Base-by-base conservation (phyloP, 2,888 invertebrate genomes). In the Meteorus cinctellus region DNA sequence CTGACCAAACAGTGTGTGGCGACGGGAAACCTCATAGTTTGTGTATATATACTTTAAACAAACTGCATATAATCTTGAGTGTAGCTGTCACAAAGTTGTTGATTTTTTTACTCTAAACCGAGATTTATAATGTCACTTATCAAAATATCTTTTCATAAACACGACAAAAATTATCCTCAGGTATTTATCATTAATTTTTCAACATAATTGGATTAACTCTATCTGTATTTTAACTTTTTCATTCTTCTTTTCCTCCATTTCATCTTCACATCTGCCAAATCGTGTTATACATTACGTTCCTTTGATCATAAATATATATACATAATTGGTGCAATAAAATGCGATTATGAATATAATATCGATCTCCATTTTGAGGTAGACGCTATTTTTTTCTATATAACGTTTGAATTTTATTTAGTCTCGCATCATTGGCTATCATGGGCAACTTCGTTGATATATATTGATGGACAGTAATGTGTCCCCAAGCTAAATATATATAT, bases 1-100 rank as follows among this genome's bases (percentile, higher is more conserved):
- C 88, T 86, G 82, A 71, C 82, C 85, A 88, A 88, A 87, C 84
- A 88, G 55, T 55, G n/a, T 84, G 72, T 72, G 72, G 81, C 83
- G 80, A 80, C 81, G 84, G 83, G 83, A 84, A 84, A 84, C 84
- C 85, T 80, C 84, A 81, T 5, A 24, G 19, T 55, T 55, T 55
- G 55, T 55, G n/a, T 55, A 84, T 87, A 84, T 68, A 62, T 45
- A 68, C n/a, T 29, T 55, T 55, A 10, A n/a, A 55, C 8, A 55
- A n/a, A 55, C n/a, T 19, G 31, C 16, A 48, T 51, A 10, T 59
- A 59, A 34, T 59, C 67, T 72, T 41, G 27, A 65, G 79, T 78
- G 78, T 81, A 79, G 72, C 76, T 77, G 78, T 80, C 79, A 75
- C 67, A 78, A 74, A 77, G 76, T 79, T 77, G 80, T 77, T 71